phyloP scores from a whole-genome alignment of 2,113 vertebrate genomes.

The Phaethornis superciliosus region DNA sequence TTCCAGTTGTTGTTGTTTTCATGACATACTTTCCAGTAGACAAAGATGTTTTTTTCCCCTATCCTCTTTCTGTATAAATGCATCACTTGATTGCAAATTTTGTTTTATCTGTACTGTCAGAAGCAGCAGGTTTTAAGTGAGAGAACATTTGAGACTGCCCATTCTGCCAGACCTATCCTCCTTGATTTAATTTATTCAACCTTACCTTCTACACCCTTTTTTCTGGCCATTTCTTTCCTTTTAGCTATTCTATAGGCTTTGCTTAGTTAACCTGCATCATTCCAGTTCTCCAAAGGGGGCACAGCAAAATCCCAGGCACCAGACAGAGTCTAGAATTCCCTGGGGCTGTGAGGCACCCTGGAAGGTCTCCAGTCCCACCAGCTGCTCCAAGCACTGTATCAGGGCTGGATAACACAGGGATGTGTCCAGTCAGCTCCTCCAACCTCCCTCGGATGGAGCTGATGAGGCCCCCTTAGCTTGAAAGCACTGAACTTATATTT shows the following conservation, averaged over 20 bases:
- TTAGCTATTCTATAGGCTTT: accelerated
- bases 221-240: neutral
- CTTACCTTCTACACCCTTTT: neutral
- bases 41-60: accelerated
- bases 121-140: neutral
- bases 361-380: neutral
- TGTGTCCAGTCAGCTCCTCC: too few species aligned
- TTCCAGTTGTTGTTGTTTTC: neutral
- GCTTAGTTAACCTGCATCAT: neutral
- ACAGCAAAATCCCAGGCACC: neutral
- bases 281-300: neutral
- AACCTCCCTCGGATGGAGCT: neutral
- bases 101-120: neutral
- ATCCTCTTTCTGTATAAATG: neutral
- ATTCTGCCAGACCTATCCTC: neutral
- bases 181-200: neutral
- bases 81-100: neutral
- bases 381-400: neutral
- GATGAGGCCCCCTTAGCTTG: neutral
- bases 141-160: neutral
- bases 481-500: neutral
- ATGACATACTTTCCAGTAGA: neutral
- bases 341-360: neutral
- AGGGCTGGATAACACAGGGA: neutral
- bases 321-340: neutral